Base-by-base conservation (phyloP, 2,888 invertebrate species). In the Byasa hedistus region DNA sequence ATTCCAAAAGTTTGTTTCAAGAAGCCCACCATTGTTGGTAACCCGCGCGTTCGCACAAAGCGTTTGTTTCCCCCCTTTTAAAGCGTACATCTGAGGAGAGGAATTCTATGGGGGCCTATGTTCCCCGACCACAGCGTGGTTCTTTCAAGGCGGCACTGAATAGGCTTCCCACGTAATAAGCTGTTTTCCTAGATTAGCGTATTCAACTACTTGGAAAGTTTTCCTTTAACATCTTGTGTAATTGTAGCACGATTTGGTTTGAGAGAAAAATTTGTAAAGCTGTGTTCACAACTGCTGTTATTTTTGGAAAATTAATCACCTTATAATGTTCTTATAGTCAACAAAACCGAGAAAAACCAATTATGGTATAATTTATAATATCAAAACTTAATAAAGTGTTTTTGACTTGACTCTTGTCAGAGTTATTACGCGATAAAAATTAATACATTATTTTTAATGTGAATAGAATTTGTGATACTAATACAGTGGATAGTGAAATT, bases 1-100 rank as follows among this genome's bases (percentile, higher is more conserved):
- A 69, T 69, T 70, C 67, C 64, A 70, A 57, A 69, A 64, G 68
- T 64, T 64, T 70, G 72, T 74, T 78, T 75, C 71, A 75, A 80
- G 61, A 59, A 61, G 52, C 59, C 39, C 61, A 48, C 54, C 36
- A 61, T 66, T 62, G 66, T 66, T 62, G 54, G n/a, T 27, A 54
- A 36, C 62, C 59, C 55, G 63, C 63, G 66, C 63, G 63, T 61
- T 60, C 39, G 60, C 57, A 68, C 64, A 68, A 68, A 68, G 67
- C 64, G 67, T 64, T 68, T 68, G 67, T 68, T 68, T 39, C 32
- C 57, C 64, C 67, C 67, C 56, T 64, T 68, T 64, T 61, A 64
- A 68, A 68, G 67, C 58, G 63, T 64, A 64, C 64, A 64, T 68
- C 64, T 64, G 52, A 68, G 67, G 64, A 60, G 57, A 23, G 63